Percentiles rank a stretch among this genome's conserved stretches.
Evolutionary conservation across 2,113 vertebrate genomes (phyloP).

Genomic region (Leucoraja erinaceus): DNA sequence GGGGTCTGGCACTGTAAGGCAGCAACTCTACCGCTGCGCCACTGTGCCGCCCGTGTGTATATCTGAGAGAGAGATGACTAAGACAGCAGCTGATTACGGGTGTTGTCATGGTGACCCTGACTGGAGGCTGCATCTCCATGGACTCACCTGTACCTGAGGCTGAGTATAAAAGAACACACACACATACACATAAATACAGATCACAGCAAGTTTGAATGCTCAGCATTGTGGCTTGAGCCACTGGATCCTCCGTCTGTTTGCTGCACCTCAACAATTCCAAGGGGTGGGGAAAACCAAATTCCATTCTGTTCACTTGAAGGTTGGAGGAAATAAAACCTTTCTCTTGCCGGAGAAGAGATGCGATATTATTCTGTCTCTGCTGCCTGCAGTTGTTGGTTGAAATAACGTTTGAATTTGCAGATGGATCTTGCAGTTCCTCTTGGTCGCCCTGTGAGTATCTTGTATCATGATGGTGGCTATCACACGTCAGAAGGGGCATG

Average conservation of each 20-base stretch:
- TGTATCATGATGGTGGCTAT: too few species aligned
- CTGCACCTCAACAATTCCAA: neutral
- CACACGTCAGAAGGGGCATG: neutral
- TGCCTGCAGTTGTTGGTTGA: neutral
- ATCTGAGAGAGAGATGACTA: too few species aligned
- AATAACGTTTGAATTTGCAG: neutral
- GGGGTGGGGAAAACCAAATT: neutral
- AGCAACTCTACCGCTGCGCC: too few species aligned
- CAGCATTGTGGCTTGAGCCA: neutral
- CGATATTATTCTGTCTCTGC: neutral
- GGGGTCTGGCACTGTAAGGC: too few species aligned
- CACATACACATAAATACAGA: neutral
- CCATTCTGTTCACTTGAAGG: neutral
- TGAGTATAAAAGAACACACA: neutral
- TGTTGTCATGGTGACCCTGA: neutral
- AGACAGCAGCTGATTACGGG: neutral
- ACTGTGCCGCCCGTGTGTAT: too few species aligned
- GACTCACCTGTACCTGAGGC: neutral
- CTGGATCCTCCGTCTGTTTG: neutral
- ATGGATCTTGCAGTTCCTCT: conserved; percentile 61
- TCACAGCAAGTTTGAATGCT: neutral
- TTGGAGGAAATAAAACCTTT: neutral
- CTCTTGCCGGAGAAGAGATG: neutral
- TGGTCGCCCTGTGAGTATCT: conserved; percentile 57
- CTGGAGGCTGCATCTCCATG: neutral